Conservation (phyloP, 2,113 vertebrate genomes). For the Pantherophis guttatus region DNA sequence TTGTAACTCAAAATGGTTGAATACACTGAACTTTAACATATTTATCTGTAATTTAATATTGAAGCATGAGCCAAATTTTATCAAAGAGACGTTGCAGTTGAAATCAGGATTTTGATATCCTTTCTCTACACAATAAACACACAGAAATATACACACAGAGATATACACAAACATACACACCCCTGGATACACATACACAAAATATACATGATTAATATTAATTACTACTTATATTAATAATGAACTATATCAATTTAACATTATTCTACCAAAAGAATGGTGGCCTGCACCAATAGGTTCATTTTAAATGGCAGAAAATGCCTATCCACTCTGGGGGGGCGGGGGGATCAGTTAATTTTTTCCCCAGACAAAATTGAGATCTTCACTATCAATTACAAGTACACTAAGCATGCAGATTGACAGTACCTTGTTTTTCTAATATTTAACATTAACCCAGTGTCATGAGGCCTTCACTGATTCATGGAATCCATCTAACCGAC, state of each 20-base stretch:
- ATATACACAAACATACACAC: background rate
- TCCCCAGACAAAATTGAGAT: background rate
- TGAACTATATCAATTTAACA: background rate
- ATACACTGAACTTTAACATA: background rate
- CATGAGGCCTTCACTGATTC: background rate
- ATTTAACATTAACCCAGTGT: background rate
- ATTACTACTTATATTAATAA: background rate
- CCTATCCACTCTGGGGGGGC: background rate
- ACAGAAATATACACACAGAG: background rate
- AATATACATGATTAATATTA: background rate
- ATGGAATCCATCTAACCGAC: background rate
- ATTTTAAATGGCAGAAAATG: background rate
- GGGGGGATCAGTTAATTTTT: background rate
- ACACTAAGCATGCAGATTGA: background rate
- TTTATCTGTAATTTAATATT: background rate
- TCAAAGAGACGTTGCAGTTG: background rate
- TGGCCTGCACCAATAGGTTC: background rate
- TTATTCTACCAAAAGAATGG: background rate
- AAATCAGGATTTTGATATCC: background rate
- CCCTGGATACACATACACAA: background rate
- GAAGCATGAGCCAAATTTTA: background rate
- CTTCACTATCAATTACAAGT: background rate
- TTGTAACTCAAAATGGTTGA: background rate
- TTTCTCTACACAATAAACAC: background rate
- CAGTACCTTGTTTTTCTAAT: background rate